phyloP scores from a whole-genome alignment of 2,888 invertebrate genomes.

The Perdita meconis region DNA sequence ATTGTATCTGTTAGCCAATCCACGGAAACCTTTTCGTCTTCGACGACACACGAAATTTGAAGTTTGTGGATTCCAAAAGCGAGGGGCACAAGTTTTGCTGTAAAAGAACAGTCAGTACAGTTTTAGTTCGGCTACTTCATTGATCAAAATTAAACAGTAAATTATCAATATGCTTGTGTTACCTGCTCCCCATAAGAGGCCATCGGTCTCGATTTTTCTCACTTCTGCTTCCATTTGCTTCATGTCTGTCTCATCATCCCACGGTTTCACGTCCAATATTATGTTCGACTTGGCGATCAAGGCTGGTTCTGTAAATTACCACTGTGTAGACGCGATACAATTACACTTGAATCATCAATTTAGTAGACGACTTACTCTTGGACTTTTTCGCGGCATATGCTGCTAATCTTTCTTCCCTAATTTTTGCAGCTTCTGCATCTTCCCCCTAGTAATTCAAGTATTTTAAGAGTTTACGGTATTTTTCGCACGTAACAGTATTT shows the following conservation, averaged over 20 bases:
- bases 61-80: constrained; percentile 97
- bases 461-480: constrained; percentile 51
- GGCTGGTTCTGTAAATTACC: constrained; percentile 88
- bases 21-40: constrained; percentile 97
- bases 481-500: constrained; percentile 7
- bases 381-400: constrained; percentile 96
- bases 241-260: constrained; percentile 98
- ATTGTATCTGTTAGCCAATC: constrained; percentile 95
- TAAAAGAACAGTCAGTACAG: constrained; percentile 68
- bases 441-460: constrained; percentile 85
- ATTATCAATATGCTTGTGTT: constrained; percentile 69
- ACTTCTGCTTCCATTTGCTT: constrained; percentile 92
- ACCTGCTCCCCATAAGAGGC: constrained; percentile 96
- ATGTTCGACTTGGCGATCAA: constrained; percentile 97
- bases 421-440: constrained; percentile 89
- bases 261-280: constrained; percentile 96
- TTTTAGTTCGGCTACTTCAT: no score
- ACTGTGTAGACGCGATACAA: background rate
- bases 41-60: constrained; percentile 96
- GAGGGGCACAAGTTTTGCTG: constrained; percentile 94
- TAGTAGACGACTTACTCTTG: constrained; percentile 87
- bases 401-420: constrained; percentile 93
- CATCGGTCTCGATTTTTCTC: constrained; percentile 91
- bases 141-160: constrained; percentile 4
- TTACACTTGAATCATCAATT: background rate